Base-by-base conservation (phyloP, 2,113 vertebrate genomes). In the Archocentrus centrarchus region DNA sequence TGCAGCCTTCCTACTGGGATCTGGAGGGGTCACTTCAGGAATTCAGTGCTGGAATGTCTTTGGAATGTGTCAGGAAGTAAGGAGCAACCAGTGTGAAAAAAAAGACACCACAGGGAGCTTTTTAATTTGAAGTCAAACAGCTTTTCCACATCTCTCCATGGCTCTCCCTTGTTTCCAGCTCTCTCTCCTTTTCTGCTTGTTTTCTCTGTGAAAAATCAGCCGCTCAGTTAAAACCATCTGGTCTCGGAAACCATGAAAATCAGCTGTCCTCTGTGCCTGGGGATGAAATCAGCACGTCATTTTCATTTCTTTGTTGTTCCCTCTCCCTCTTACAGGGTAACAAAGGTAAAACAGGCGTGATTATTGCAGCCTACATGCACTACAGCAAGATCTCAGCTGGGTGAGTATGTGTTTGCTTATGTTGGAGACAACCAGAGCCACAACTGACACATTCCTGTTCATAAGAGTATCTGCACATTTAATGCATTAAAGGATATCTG, bases 381-480 rank as follows among this genome's bases (percentile, higher is more conserved):
- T 98, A 98, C 95, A 98, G 97, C 97, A 97, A 97, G 94, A 97
- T 98, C 82, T 98, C 97, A 2, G 97, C 97, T 80, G 97, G 97
- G 97, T 98, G 93, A 96, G 96, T 85, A 41, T 66, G 75, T 85
- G 39, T 83, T 37, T 75, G n/a, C 73, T 30, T 18, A 20, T 79
- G 18, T 79, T 20, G 11, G 18, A 62, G 47, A 47, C 27, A 35
- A 37, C 30, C 17, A 81, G 64, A 78, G 11, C 58, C 78, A 68
- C 75, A 58, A 2, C 30, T 79, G 30, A 84, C 59, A 62, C 58
- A 30, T 76, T 83, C 17, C 55, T 39, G 15, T 82, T 82, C 62
- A 18, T 82, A 20, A 68, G n/a, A 63, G 39, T 22, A 61, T 80
- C 55, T 18, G 37, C 68, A 62, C 41, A 77, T 77, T 59, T 58